Conservation (phyloP, 2,888 invertebrate genomes). For the Asteroscopus sphinx region DNA sequence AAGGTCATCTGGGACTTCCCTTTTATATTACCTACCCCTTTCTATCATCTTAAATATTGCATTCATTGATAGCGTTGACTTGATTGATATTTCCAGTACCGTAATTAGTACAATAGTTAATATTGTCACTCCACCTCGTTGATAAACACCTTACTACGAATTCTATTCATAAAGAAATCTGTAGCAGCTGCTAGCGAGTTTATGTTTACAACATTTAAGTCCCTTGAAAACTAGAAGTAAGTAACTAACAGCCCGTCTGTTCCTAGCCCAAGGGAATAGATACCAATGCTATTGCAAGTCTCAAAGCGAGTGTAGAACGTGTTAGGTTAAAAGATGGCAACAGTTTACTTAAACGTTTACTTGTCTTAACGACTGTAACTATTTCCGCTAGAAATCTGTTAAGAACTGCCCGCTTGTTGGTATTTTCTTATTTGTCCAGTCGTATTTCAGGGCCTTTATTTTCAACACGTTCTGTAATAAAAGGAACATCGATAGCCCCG, state of each 20-base stretch:
- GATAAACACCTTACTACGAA: constrained; percentile 5
- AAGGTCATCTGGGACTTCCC: too few relatives aligned
- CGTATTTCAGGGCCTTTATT: constrained; percentile 14
- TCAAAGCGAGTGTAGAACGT: constrained; percentile 34
- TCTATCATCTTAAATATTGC: too few relatives aligned
- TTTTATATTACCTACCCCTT: too few relatives aligned
- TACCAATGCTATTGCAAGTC: constrained; percentile 27
- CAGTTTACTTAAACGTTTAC: constrained; percentile 48
- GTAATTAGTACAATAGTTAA: too few relatives aligned
- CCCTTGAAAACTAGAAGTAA: constrained; percentile 15
- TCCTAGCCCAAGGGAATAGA: constrained; percentile 19
- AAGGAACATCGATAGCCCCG: background rate
- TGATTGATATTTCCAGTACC: too few relatives aligned
- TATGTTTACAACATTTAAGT: constrained; percentile 22
- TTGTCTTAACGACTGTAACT: constrained; percentile 35
- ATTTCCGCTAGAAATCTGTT: constrained; percentile 44
- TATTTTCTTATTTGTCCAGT: constrained; percentile 31
- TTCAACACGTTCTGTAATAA: constrained; percentile 17
- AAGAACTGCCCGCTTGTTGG: constrained; percentile 21
- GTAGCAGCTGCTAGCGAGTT: constrained; percentile 13
- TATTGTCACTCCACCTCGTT: background rate
- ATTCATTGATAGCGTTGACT: too few relatives aligned
- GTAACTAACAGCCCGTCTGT: constrained; percentile 39
- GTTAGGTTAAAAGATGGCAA: constrained; percentile 43
- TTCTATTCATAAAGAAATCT: constrained; percentile 43